Conservation (phyloP, 2,888 invertebrate genomes). For the Alviniconcha strummeri region DNA sequence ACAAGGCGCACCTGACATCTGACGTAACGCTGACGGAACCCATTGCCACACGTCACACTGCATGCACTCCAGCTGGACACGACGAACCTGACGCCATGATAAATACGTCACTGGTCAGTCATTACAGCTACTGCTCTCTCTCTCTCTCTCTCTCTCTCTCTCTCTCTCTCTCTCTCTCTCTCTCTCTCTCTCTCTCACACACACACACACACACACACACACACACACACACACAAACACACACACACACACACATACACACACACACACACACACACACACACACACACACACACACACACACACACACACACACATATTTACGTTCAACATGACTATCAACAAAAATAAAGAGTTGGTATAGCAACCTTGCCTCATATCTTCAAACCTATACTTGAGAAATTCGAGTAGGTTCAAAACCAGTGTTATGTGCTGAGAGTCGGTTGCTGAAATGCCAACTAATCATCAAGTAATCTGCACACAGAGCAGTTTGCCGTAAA, state of each 20-base stretch:
- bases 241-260: background rate
- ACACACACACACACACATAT: background rate
- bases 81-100: constrained; percentile 82
- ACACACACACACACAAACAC: background rate
- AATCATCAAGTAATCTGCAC: too few species aligned
- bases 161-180: background rate
- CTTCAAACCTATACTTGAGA: too few species aligned
- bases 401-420: too few species aligned
- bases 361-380: too few species aligned
- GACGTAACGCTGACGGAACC: constrained; percentile 89
- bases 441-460: too few species aligned
- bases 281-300: background rate
- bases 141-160: background rate
- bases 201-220: background rate
- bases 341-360: too few species aligned
- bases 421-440: too few species aligned
- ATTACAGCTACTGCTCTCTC: background rate
- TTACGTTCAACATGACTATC: too few species aligned
- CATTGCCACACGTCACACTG: constrained; percentile 93
- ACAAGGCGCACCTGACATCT: constrained; percentile 92
- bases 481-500: too few species aligned
- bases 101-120: background rate
- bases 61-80: constrained; percentile 95
- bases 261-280: background rate
- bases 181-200: background rate